These are phyloP conservation scores for Helicoverpa armigera DNA, from an alignment of 1,140 invertebrate species.

Conservation along the genomic window DNA sequence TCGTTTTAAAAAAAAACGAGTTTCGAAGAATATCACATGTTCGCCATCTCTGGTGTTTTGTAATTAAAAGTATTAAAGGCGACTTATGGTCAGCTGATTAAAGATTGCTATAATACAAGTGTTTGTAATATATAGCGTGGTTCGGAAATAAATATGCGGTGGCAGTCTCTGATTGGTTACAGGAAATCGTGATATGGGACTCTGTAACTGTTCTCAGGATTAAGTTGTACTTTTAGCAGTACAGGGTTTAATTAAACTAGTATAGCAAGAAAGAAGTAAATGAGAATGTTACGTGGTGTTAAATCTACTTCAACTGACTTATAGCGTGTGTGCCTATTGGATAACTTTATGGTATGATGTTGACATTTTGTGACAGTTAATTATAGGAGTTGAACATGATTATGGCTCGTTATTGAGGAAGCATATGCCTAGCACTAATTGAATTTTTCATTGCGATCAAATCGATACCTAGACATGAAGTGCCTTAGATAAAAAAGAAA, in stretches of 20 bases:
- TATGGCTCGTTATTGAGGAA: too few species aligned
- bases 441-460: too few species aligned
- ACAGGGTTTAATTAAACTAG: conserved; percentile 17
- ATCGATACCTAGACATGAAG: too few species aligned
- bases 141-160: conserved; percentile 13
- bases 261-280: not conserved
- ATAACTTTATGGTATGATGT: too few species aligned
- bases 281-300: not conserved
- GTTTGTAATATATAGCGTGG: not conserved
- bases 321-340: too few species aligned
- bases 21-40: not conserved
- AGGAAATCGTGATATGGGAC: conserved; percentile 12
- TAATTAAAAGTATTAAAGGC: conserved; percentile 21
- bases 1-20: conserved; percentile 1
- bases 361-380: too few species aligned
- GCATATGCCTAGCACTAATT: too few species aligned
- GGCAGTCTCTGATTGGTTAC: not conserved
- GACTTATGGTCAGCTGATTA: conserved; percentile 16
- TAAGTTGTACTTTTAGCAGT: not conserved
- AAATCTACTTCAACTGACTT: too few species aligned
- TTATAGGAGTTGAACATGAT: too few species aligned
- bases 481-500: too few species aligned
- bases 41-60: not conserved
- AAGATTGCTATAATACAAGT: conserved; percentile 18
- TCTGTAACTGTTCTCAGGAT: not conserved